Evolutionary conservation across 2,797 vertebrate genomes (phyloP).

Genomic region (Notolepis coatsorum): DNA sequence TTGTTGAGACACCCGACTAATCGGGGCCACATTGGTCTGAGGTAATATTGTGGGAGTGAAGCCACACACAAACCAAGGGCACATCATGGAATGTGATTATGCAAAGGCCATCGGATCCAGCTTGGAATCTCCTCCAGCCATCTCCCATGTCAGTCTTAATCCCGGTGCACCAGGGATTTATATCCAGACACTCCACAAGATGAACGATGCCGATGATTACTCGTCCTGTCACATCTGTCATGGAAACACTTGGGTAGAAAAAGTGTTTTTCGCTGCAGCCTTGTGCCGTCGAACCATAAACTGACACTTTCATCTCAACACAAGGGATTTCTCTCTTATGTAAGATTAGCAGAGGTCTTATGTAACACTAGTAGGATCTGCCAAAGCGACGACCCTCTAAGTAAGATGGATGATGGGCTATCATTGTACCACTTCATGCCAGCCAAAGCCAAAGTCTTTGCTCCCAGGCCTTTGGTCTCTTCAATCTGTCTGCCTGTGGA

Average conservation of each 20-base stretch:
- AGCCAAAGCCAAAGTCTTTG: constrained; percentile 51
- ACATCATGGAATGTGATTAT: constrained; percentile 70
- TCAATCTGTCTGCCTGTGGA: constrained; percentile 36
- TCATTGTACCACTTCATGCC: constrained; percentile 35
- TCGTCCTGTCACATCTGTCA: constrained; percentile 46
- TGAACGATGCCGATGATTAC: constrained; percentile 61
- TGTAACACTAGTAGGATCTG: constrained; percentile 57
- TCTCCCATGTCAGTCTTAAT: constrained; percentile 66
- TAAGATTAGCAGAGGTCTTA: constrained; percentile 62
- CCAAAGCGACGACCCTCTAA: constrained; percentile 61
- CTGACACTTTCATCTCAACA: constrained; percentile 62
- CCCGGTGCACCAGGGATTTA: constrained; percentile 57
- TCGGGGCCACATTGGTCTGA: constrained; percentile 59
- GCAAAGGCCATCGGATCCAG: constrained; percentile 62
- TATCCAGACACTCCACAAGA: constrained; percentile 63
- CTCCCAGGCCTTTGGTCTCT: constrained; percentile 22
- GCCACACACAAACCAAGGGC: constrained; percentile 60
- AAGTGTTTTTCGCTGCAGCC: constrained; percentile 44
- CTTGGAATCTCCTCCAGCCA: constrained; percentile 58
- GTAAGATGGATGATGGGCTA: constrained; percentile 53
- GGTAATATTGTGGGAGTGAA: constrained; percentile 54
- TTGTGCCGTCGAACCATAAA: constrained; percentile 60
- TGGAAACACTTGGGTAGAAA: constrained; percentile 52
- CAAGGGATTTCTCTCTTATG: constrained; percentile 58
- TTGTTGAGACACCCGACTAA: constrained; percentile 64